A percentile compares a stretch with the other conserved stretches of the same genome.
These are phyloP conservation scores for Pelvicachromis taeniatus DNA, from an alignment of 2,113 vertebrate genomes.

Conservation along the genomic window DNA sequence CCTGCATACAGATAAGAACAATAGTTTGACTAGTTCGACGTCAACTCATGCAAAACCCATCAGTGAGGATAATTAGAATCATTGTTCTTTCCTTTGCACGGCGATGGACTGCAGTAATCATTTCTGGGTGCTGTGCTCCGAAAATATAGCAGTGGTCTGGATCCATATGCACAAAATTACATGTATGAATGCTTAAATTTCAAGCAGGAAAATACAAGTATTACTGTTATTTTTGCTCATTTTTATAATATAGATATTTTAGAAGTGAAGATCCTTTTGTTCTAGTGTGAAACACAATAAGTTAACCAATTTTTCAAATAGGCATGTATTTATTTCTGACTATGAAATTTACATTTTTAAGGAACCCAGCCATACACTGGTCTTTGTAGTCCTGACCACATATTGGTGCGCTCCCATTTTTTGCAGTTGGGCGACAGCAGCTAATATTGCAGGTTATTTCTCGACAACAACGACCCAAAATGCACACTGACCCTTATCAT, in stretches of 20 bases:
- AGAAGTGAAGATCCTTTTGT: neutral
- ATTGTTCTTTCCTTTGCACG: constrained; percentile 32
- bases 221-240: neutral
- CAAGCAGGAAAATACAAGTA: neutral
- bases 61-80: constrained; percentile 33
- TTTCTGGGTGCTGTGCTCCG: neutral
- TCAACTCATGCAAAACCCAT: constrained; percentile 42
- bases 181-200: neutral
- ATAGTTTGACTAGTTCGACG: constrained; percentile 20
- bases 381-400: neutral
- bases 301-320: neutral
- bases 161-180: neutral
- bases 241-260: neutral
- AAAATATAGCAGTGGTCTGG: neutral
- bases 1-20: constrained; percentile 19
- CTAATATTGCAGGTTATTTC: neutral
- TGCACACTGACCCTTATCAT: constrained; percentile 63
- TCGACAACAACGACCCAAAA: constrained; percentile 38
- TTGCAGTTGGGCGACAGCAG: constrained; percentile 5
- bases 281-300: neutral
- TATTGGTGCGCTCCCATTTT: neutral
- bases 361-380: neutral
- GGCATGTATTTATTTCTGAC: neutral
- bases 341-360: neutral
- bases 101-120: neutral